Percentiles rank a stretch among this genome's conserved stretches.
These are phyloP conservation scores for Anser cygnoides DNA, from an alignment of 2,113 vertebrate species.

Conservation along the genomic window DNA sequence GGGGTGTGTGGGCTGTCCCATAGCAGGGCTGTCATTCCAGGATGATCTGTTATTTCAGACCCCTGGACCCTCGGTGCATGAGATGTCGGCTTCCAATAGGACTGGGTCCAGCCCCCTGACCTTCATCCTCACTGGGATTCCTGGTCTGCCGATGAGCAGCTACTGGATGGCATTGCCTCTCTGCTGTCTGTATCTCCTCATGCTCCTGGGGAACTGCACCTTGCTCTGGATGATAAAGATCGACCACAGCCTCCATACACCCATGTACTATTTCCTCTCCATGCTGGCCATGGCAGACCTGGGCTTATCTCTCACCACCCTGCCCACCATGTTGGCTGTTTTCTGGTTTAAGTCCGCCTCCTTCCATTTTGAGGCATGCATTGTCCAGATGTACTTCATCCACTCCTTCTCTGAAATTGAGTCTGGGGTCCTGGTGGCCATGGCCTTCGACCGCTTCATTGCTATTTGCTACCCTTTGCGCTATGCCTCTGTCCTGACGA, in stretches of 20 bases:
- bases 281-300: constrained; percentile 47
- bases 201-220: constrained; percentile 37
- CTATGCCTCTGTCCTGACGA: constrained; percentile 13
- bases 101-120: neutral
- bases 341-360: constrained; percentile 22
- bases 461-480: constrained; percentile 31
- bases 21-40: neutral
- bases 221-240: constrained; percentile 8
- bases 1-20: neutral
- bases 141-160: neutral
- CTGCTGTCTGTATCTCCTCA: constrained; percentile 24
- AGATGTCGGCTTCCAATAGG: neutral
- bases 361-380: neutral
- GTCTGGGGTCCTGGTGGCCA: constrained; percentile 43
- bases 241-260: neutral
- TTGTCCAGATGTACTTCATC: constrained; percentile 55
- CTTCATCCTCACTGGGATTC: constrained; percentile 38
- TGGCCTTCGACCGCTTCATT: constrained; percentile 53
- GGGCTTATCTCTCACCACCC: constrained; percentile 43
- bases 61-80: accelerated
- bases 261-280: constrained; percentile 37
- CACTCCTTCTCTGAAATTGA: constrained; percentile 28
- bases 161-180: constrained; percentile 22
- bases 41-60: neutral
- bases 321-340: constrained; percentile 38